Evolutionary conservation across 2,888 invertebrate species (phyloP), one percentile per base, ranked within the genome.

Genomic region (Apotomis capreana): DNA sequence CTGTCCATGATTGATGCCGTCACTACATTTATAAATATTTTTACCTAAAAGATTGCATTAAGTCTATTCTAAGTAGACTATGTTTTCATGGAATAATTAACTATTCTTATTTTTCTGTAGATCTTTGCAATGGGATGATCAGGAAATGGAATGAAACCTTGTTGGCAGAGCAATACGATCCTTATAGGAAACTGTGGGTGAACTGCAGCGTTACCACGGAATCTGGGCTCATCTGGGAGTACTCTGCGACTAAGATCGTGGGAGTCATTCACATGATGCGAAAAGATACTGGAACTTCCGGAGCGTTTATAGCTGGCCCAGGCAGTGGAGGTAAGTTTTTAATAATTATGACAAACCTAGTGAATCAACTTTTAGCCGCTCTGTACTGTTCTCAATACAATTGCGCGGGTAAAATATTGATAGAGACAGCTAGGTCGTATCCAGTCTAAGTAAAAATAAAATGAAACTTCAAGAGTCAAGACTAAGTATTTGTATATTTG

Each of bases 261-360:
- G 55, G 44, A n/a, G 46, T 46, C 10, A 65, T 65, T 44, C 55
- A 65, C 36, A 65, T 65, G 46, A 65, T 65, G 65, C 65, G 65
- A 6, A 57, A 65, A 36, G 65, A 65, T 8, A n/a, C n/a, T 12
- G 57, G 8, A 1, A 26, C 55, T n/a, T 57, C 55, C 12, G 65
- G 46, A 0, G 55, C 46, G 46, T 44, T 46, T n/a, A 26, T 57
- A 9, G 26, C 46, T 4, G n/a, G 12, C 9, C 46, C 26, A 12
- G 46, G 57, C 12, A 57, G n/a, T 1, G 65, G 58, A 58, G 58
- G 65, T 65, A 46, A 65, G 55, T 46, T 6, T 3, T 6, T 57
- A 8, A 61, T 6, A 44, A 6, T 6, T 2, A 26, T 26, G 2
- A 26, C 26, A 26, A 26, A 40, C 40, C 5, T 6, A 40, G 40